phyloP scores from a whole-genome alignment of 2,113 vertebrate species.

The Melanostigma gelatinosum region DNA sequence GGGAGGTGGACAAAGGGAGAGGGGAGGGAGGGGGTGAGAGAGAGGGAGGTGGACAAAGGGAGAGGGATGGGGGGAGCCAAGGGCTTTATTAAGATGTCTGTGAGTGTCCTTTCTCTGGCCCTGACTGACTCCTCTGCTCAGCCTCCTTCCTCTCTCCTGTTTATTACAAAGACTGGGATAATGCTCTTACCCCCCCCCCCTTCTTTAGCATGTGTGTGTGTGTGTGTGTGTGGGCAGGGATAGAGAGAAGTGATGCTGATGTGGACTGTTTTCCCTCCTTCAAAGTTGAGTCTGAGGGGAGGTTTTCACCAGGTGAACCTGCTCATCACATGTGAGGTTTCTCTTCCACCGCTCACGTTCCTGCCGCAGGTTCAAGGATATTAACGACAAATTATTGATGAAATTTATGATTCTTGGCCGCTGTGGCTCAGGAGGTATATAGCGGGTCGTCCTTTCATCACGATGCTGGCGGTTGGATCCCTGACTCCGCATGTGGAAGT shows the following conservation, averaged over 20 bases:
- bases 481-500: no score
- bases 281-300: neutral
- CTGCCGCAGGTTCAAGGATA: neutral
- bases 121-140: constrained; percentile 57
- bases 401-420: no score
- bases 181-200: constrained; percentile 25
- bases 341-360: neutral
- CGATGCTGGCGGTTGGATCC: no score
- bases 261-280: constrained; percentile 4
- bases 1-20: constrained; percentile 11
- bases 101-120: constrained; percentile 56
- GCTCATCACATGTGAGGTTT: neutral
- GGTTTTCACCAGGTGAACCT: neutral
- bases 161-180: constrained; percentile 72
- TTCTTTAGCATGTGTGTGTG: neutral
- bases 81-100: constrained; percentile 70
- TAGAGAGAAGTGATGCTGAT: neutral
- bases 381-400: neutral
- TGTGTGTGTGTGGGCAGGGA: neutral
- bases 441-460: no score
- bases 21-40: neutral
- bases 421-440: no score
- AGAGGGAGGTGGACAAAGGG: constrained; percentile 11
- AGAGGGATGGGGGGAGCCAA: neutral
- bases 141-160: constrained; percentile 53